Percentiles rank a stretch among this genome's conserved stretches.
phyloP scores from a whole-genome alignment of 92 coral and sea anemone species.

The Plumapathes pennacea region DNA sequence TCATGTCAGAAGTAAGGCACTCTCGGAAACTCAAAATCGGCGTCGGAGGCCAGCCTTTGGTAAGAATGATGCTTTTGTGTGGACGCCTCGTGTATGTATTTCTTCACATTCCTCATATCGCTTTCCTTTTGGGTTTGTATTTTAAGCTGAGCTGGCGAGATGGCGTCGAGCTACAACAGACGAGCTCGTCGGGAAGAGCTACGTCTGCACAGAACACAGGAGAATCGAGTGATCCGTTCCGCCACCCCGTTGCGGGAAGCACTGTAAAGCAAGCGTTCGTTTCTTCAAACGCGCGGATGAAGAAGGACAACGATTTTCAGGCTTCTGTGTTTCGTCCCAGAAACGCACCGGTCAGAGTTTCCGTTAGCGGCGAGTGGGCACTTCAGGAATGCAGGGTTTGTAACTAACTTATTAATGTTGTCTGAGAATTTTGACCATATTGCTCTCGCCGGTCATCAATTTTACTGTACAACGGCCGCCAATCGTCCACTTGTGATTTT shows the following conservation, averaged over 20 bases:
- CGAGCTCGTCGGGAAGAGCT: conserved; percentile 58
- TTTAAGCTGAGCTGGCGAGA: conserved; percentile 78
- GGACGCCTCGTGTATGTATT: too few relatives aligned
- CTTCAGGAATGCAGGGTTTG: conserved; percentile 79
- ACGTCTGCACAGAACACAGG: conserved; percentile 80
- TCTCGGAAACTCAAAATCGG: conserved; percentile 76
- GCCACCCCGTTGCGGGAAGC: conserved; percentile 68
- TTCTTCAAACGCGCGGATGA: conserved; percentile 3
- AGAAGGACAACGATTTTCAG: conserved; percentile 41
- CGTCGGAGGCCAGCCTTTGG: conserved; percentile 83
- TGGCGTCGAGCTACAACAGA: conserved; percentile 67
- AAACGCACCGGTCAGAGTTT: conserved; percentile 80
- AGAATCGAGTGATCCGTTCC: conserved; percentile 23
- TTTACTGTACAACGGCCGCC: not conserved
- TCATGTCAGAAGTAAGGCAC: conserved; percentile 69
- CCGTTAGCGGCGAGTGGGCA: conserved; percentile 93
- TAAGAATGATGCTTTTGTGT: too few relatives aligned
- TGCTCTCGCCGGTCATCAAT: not conserved
- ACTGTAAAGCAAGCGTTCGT: conserved; percentile 73
- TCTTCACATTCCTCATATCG: too few relatives aligned
- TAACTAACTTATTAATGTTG: conserved; percentile 4
- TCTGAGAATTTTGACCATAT: not conserved
- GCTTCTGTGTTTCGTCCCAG: conserved; percentile 66
- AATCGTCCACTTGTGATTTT: conserved; percentile 1
- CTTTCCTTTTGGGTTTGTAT: conserved; percentile 15